Conservation (phyloP, 2,888 invertebrate species). For the Leucophenga maculata region DNA sequence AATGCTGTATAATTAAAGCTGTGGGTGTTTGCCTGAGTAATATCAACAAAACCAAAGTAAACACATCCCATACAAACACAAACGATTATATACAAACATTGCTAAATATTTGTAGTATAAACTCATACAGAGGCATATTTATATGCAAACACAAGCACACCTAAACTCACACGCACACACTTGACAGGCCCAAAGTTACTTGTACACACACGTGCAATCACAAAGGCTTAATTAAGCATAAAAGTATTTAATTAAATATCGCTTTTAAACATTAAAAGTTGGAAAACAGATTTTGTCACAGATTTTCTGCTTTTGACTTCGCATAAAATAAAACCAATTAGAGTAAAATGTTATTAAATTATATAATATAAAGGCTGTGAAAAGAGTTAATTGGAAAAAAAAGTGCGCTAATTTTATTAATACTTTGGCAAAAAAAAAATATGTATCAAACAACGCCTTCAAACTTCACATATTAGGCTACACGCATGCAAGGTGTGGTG, state of each 20-base stretch:
- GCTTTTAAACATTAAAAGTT: slow-evolving; percentile 11
- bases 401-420: slow-evolving; percentile 17
- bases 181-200: background rate
- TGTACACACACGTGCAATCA: background rate
- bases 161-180: background rate
- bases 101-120: too few species aligned
- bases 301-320: background rate
- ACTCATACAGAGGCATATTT: background rate
- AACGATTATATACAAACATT: too few species aligned
- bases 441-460: too few species aligned
- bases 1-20: too few species aligned
- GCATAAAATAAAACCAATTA: slow-evolving; percentile 9
- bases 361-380: too few species aligned
- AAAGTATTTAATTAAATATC: slow-evolving; percentile 31
- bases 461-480: too few species aligned
- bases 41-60: too few species aligned
- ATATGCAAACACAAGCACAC: background rate
- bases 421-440: too few species aligned
- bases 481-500: background rate
- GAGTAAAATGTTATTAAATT: background rate
- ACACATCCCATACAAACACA: too few species aligned
- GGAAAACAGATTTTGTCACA: slow-evolving; percentile 8
- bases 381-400: background rate
- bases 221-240: slow-evolving; percentile 21
- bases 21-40: too few species aligned